Evolutionary conservation across 2,113 vertebrate species (phyloP).

Genomic region (Cochlearius cochlearius): DNA sequence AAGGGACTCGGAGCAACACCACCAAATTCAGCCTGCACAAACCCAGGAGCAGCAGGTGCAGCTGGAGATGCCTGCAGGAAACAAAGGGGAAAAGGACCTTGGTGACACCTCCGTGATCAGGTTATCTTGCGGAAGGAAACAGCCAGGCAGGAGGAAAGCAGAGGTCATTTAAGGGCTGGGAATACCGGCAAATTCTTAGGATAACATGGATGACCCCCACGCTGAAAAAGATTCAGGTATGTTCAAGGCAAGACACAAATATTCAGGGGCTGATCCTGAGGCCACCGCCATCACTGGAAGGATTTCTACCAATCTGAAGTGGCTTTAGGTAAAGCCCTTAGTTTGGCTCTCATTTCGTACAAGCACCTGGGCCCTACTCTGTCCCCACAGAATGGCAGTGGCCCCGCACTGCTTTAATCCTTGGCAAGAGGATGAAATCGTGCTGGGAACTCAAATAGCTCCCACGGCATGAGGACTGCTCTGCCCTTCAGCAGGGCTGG

Average conservation of each 20-base stretch:
- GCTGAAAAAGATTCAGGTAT: background rate
- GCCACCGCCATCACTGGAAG: background rate
- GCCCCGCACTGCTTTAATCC: background rate
- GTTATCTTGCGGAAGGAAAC: background rate
- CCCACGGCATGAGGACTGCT: accelerated
- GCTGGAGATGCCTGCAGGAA: background rate
- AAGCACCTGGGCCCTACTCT: background rate
- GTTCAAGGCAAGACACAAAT: background rate
- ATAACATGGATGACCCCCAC: background rate
- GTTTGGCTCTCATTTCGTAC: background rate
- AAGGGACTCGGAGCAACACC: background rate
- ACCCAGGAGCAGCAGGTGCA: background rate
- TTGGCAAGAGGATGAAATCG: background rate
- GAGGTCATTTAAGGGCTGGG: background rate
- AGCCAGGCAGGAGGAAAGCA: background rate
- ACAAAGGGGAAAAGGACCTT: background rate
- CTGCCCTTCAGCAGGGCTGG: background rate
- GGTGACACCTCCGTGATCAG: background rate
- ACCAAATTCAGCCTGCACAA: background rate
- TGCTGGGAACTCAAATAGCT: background rate
- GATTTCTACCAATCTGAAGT: background rate
- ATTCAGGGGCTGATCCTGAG: background rate
- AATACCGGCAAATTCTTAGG: background rate
- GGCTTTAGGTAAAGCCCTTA: background rate
- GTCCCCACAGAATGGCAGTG: background rate